A percentile compares a stretch with the other conserved stretches of the same genome.
Evolutionary conservation across 2,888 invertebrate genomes (phyloP).

Genomic region (Torymus tubicola): DNA sequence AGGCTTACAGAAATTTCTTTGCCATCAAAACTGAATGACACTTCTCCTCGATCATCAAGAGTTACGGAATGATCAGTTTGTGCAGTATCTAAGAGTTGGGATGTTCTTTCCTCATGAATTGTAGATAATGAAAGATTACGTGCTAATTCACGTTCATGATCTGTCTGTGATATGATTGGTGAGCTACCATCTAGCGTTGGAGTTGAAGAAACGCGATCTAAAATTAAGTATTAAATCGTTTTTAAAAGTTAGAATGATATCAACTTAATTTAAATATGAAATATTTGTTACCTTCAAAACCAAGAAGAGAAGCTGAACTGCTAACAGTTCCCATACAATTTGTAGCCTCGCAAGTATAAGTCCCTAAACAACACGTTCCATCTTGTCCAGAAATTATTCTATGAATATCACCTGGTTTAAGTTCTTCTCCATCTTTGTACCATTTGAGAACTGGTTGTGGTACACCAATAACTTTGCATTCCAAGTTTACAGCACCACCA

Average conservation of each 20-base stretch:
- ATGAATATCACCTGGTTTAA: conserved; percentile 94
- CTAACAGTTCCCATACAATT: conserved; percentile 95
- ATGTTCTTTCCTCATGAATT: conserved; percentile 93
- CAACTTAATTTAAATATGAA: not conserved
- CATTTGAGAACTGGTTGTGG: conserved; percentile 93
- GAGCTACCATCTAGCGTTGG: conserved; percentile 7
- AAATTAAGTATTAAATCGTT: conserved; percentile 9
- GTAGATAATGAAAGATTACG: conserved; percentile 91
- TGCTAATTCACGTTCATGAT: conserved; percentile 78
- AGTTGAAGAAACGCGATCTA: conserved; percentile 52
- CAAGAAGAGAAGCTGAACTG: conserved; percentile 91
- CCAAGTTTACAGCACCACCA: conserved; percentile 92
- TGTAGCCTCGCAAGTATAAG: conserved; percentile 92
- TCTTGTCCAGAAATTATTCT: conserved; percentile 93
- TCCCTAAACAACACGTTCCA: conserved; percentile 92
- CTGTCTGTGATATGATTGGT: conserved; percentile 71
- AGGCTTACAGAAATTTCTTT: conserved; percentile 94
- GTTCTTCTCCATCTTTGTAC: conserved; percentile 93
- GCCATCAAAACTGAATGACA: conserved; percentile 94
- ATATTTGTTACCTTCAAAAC: conserved; percentile 86
- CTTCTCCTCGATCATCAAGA: conserved; percentile 89
- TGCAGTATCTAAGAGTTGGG: conserved; percentile 90
- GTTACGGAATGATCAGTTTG: conserved; percentile 84
- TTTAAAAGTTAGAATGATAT: no score
- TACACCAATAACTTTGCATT: conserved; percentile 94